Conservation (phyloP, 2,797 vertebrate species). For the Amazona ochrocephala region DNA sequence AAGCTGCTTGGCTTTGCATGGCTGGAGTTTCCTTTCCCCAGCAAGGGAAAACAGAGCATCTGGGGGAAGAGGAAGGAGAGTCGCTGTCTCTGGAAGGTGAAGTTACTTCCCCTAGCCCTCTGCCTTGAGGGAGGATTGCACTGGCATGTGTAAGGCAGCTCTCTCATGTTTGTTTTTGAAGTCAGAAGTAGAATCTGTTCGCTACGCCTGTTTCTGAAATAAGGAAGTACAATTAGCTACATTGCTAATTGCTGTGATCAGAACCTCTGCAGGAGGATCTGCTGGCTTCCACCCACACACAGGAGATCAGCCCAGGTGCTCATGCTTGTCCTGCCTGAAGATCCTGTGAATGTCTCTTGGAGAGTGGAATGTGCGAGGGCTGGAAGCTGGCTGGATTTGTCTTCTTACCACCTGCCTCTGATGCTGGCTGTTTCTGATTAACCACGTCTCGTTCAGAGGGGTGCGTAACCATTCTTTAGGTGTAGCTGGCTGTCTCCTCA, state of each 20-base stretch:
- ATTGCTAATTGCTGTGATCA: background rate
- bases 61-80: background rate
- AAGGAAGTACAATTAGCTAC: background rate
- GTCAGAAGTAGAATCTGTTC: background rate
- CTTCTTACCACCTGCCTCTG: background rate
- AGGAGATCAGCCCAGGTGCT: background rate
- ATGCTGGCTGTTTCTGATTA: background rate
- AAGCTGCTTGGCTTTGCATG: background rate
- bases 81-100: background rate
- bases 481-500: background rate
- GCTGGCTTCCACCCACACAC: background rate
- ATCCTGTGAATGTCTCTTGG: background rate
- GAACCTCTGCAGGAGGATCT: background rate
- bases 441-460: rapidly evolving
- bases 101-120: background rate
- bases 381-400: background rate
- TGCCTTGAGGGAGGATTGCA: background rate
- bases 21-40: background rate
- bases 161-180: background rate
- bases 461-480: background rate
- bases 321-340: background rate
- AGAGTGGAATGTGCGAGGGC: background rate
- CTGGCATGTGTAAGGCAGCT: background rate
- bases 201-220: background rate
- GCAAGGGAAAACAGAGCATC: background rate